Evolutionary conservation across 1,140 invertebrate genomes (phyloP).

Genomic region (Brachionus rotundiformis): DNA sequence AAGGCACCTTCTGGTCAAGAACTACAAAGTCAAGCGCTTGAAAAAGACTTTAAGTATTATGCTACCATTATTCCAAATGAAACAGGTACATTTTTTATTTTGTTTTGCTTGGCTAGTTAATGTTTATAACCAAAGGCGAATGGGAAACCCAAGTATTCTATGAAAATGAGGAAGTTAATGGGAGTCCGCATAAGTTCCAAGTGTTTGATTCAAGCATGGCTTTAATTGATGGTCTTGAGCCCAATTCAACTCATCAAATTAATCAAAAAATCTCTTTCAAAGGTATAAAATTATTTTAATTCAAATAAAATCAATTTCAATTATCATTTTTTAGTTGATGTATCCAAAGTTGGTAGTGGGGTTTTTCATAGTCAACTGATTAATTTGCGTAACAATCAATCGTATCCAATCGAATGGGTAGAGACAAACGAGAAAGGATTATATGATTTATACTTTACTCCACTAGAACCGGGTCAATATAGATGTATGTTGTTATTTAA

Average conservation of each 20-base stretch:
- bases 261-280: slow-evolving; percentile 35
- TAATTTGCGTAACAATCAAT: slow-evolving; percentile 15
- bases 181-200: slow-evolving; percentile 89
- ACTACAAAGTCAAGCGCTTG: not conserved
- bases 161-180: slow-evolving; percentile 89
- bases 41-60: slow-evolving; percentile 61
- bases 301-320: not conserved
- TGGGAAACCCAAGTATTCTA: slow-evolving; percentile 94
- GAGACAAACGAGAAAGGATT: slow-evolving; percentile 20
- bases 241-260: not conserved
- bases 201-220: slow-evolving; percentile 82
- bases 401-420: slow-evolving; percentile 3
- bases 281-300: not conserved
- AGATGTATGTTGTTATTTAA: slow-evolving; percentile 33
- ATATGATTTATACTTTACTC: slow-evolving; percentile 33
- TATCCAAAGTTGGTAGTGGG: slow-evolving; percentile 1
- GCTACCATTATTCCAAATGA: slow-evolving; percentile 94
- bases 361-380: slow-evolving; percentile 7
- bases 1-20: slow-evolving; percentile 71
- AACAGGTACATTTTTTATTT: slow-evolving; percentile 69
- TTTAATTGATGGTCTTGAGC: slow-evolving; percentile 56
- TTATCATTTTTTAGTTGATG: not conserved
- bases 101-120: no score
- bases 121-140: slow-evolving; percentile 71
- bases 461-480: slow-evolving; percentile 21